These are phyloP conservation scores for Pogonophryne albipinna DNA, from an alignment of 2,797 vertebrate genomes.

Conservation along the genomic window DNA sequence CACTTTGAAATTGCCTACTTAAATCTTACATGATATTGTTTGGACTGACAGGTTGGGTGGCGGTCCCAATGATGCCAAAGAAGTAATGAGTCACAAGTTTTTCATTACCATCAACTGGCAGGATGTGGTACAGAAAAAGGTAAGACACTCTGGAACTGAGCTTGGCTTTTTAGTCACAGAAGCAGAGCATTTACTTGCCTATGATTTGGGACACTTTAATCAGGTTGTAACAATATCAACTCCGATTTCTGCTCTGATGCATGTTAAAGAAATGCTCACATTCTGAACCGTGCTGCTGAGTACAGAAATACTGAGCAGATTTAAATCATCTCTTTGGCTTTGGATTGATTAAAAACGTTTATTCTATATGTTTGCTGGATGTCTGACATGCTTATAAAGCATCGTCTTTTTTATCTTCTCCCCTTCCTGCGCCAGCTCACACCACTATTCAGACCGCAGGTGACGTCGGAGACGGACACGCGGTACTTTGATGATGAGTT, in stretches of 20 bases:
- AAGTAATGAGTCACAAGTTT: constrained; percentile 92
- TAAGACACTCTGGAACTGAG: constrained; percentile 47
- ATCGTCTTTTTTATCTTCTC: neutral
- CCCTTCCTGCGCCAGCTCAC: constrained; percentile 77
- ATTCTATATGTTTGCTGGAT: neutral
- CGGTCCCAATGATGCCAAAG: constrained; percentile 89
- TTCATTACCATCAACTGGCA: constrained; percentile 90
- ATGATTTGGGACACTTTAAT: neutral
- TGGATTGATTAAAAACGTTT: neutral
- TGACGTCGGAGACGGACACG: constrained; percentile 91
- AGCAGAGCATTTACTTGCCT: neutral
- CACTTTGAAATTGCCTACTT: neutral
- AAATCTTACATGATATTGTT: constrained; percentile 22
- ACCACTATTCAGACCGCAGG: constrained; percentile 91
- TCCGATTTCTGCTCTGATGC: neutral
- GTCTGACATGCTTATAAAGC: neutral
- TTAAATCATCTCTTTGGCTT: neutral
- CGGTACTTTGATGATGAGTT: constrained; percentile 94
- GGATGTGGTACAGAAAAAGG: constrained; percentile 91
- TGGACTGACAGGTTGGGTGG: constrained; percentile 87
- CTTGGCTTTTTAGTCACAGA: constrained; percentile 4
- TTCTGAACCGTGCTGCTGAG: neutral
- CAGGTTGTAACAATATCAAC: neutral
- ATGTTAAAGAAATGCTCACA: neutral
- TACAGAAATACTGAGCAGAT: neutral